A percentile compares a stretch with the other conserved stretches of the same genome.
phyloP scores from a whole-genome alignment of 2,797 vertebrate genomes.

The Rallus crepitans region DNA sequence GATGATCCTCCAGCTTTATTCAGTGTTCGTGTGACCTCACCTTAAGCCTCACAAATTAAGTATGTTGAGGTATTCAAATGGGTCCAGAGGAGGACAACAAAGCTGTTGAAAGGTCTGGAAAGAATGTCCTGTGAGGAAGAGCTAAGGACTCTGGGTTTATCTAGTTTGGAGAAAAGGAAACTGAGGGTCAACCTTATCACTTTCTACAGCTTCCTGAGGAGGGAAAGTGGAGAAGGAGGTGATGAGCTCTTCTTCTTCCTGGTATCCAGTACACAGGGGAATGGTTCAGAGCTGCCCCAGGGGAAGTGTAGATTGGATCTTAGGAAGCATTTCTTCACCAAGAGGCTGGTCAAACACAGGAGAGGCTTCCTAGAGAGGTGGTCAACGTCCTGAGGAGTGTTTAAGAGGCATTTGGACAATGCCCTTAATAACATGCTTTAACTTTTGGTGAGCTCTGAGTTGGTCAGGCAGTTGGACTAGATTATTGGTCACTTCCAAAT shows the following conservation, averaged over 20 bases:
- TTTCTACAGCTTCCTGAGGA: neutral
- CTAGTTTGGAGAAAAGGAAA: neutral
- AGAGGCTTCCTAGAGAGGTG: neutral
- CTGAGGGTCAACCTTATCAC: neutral
- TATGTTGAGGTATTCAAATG: neutral
- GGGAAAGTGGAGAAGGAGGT: neutral
- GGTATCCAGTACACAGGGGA: rapidly evolving
- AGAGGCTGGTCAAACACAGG: neutral
- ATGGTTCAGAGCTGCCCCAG: neutral
- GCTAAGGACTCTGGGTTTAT: neutral
- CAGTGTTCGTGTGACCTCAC: neutral
- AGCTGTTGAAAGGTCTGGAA: neutral
- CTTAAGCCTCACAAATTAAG: neutral
- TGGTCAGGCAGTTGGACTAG: neutral
- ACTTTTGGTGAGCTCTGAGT: neutral
- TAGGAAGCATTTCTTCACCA: neutral
- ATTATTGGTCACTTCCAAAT: neutral
- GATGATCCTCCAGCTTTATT: neutral
- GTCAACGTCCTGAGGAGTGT: neutral
- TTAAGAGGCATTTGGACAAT: neutral
- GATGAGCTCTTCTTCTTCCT: neutral
- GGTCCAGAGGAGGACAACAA: neutral
- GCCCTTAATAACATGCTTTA: neutral
- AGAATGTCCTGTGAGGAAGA: neutral
- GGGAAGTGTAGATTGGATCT: neutral